Evolutionary conservation across 35 echinoderm and acorn worm genomes (phyloP), one percentile per base, ranked within the genome.

Genomic region (Strongylocentrotus purpuratus): DNA sequence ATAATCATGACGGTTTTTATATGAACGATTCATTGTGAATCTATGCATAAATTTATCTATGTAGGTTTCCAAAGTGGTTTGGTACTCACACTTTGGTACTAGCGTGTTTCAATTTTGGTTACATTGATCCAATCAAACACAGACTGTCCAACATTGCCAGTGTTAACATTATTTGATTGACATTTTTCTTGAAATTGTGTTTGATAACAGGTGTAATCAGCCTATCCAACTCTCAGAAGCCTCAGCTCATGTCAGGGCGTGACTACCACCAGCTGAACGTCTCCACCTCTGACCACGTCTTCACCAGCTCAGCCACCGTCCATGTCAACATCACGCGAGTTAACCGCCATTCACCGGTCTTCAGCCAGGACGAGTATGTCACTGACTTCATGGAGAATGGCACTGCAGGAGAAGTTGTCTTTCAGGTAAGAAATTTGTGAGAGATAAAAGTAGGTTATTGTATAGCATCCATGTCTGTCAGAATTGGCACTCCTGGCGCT

Each of bases 261-360:
- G 95, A 92, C n/a, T 95, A 92, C 86, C 95, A 98, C 48, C 58
- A 96, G 46, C 96, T 99, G 61, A 98, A 97, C 60, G 95, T 99
- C 0, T 97, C 98, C 33, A 97, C 95, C 17, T 98, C 98, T 4
- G 98, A 99, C 65, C 95, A 85, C 17, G 98, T 99, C 95, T 99
- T 99, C 35, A 99, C 98, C 88, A 99, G 97, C 93, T 98, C 96
- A 20, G 94, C 97, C 25, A 78, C 87, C 6, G 98, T 99, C 32
- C 87, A 78, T 31, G 65, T 99, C 33, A 95, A 88, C 86, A 87
- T 98, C 2, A 92, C 96, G 9, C 94, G 88, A 2, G 94, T 97
- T 95, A 99, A 99, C 90, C 97, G 94, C 48, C 95, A 97, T 61
- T 59, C 97, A 11, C 98, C 98, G 22, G 85, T 94, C 17, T 99